Conservation (phyloP, 2,888 invertebrate species). For the Campoplex nolae region DNA sequence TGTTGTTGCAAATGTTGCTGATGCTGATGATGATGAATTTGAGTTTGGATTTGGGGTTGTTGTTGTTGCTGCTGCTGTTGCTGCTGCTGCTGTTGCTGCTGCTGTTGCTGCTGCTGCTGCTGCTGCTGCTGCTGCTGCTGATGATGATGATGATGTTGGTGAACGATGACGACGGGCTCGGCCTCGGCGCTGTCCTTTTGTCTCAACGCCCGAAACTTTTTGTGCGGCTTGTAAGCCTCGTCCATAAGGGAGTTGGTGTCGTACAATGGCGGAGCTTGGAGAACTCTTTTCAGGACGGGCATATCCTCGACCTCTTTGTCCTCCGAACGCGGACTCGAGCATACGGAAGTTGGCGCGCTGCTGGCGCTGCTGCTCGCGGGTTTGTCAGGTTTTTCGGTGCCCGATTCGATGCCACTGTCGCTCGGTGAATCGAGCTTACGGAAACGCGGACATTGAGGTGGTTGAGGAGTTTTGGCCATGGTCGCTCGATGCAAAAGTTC, state of each 20-base stretch:
- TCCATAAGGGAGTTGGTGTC: constrained; percentile 97
- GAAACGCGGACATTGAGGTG: constrained; percentile 87
- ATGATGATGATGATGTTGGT: constrained; percentile 85
- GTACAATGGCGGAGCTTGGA: constrained; percentile 96
- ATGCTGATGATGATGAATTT: constrained; percentile 69
- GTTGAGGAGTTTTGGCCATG: constrained; percentile 85
- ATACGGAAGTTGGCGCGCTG: constrained; percentile 90
- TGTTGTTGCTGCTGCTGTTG: constrained; percentile 79
- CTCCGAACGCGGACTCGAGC: constrained; percentile 94
- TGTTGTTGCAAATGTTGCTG: constrained; percentile 77
- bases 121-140: constrained; percentile 82
- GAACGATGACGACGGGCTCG: constrained; percentile 87
- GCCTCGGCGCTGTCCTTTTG: constrained; percentile 93
- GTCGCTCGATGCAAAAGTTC: constrained; percentile 84
- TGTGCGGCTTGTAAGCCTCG: constrained; percentile 97
- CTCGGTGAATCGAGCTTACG: constrained; percentile 96
- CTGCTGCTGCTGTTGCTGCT: too few species aligned
- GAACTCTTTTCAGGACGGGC: constrained; percentile 96
- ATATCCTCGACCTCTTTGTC: constrained; percentile 94
- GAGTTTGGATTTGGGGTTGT: constrained; percentile 48
- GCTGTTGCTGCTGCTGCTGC: too few species aligned
- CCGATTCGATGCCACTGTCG: constrained; percentile 97
- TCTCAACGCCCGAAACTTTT: constrained; percentile 95
- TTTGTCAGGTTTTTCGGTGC: constrained; percentile 94
- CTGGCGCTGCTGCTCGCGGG: constrained; percentile 87